Base-by-base conservation (phyloP, 2,113 vertebrate species). In the Tympanuchus pallidicinctus region DNA sequence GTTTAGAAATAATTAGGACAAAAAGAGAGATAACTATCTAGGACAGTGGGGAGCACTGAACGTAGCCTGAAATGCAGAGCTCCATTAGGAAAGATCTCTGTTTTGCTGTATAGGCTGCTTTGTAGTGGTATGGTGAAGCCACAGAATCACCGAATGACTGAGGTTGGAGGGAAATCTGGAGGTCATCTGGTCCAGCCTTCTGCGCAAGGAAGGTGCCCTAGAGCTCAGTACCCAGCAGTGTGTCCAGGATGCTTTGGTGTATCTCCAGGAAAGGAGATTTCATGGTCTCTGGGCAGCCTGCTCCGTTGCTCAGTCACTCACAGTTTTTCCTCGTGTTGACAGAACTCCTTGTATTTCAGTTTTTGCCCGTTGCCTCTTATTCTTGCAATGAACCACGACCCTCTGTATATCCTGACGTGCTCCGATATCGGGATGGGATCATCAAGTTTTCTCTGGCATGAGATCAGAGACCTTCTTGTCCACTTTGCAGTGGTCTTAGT, bases 1-100 rank as follows among this genome's bases (percentile, higher is more conserved):
- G 92, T 93, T 93, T 96, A 86, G 90, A 94, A 92, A 86, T 95
- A 95, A 87, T 95, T 95, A 93, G 59, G 70, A 36, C 86, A 90
- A 56, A 90, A 90, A 93, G 79, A 73, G 43, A 67, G 63, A 36
- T 13, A 92, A 52, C 70, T 96, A 3, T 96, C 69, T 92, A 40
- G 95, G 73, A 86, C 80, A 86, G 57, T 82, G 88, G 83, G 77
- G 48, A 93, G 48, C 74, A 75, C 61, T 61, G 77, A 88, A 47
- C 66, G 34, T 10, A 74, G 69, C 65, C 47, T 83, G 42, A 94
- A 72, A 86, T 75, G 27, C 36, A 30, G 36, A 52, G 34, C 77
- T 93, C 60, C 24, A 21, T 63, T 71, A 82, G 63, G 66, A 86
- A 82, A 70, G 75, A 17, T 40, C 36, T 91, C 65, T 67, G 47